Base-by-base conservation (phyloP, 2,113 vertebrate species). In the Chaetorhynchus papuensis region DNA sequence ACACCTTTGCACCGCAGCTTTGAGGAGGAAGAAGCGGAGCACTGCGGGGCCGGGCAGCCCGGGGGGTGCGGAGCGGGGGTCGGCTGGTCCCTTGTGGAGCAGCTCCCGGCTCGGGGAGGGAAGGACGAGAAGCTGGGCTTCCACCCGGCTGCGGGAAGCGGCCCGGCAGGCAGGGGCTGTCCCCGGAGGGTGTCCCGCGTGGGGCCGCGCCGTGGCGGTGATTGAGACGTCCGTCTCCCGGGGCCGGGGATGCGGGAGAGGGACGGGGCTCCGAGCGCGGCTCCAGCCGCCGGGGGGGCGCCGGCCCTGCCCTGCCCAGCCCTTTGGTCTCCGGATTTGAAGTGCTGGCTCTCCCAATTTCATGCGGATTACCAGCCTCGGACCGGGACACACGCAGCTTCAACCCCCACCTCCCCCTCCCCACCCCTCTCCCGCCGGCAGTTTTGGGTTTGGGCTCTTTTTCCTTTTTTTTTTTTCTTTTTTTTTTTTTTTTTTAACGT, bases 311-410 rank as follows among this genome's bases (percentile, higher is more conserved):
- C 88, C 5, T 8, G 65, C 68, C 64, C 13, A 45, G 71, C 76
- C 30, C 82, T 81, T 77, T 80, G 86, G 13, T 90, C 41, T 87
- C 79, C 50, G 71, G 65, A 74, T 90, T 90, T 87, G 82, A 75
- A 90, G 94, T 50, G 83, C 71, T 54, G 88, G 75, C 89, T 90
- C 89, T 90, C 91, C 86, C 87, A 52, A 92, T 95, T 96, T 96
- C 96, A 94, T 86, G 93, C 94, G 72, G 94, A 96, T 96, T 96
- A 95, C 76, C 83, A 17, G 63, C 80, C 87, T 17, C 63, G 72
- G 68, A 80, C 27, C 31, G 94, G 85, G 90, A 93, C 96, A 97
- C 96, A 97, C 91, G 96, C 96, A 89, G 72, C 81, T 84, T 22
- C 91, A 30, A 87, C 24, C 56, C 65, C 42, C 72, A 28, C 37